Conservation (phyloP, 2,888 invertebrate species). For the Phasia obesa region DNA sequence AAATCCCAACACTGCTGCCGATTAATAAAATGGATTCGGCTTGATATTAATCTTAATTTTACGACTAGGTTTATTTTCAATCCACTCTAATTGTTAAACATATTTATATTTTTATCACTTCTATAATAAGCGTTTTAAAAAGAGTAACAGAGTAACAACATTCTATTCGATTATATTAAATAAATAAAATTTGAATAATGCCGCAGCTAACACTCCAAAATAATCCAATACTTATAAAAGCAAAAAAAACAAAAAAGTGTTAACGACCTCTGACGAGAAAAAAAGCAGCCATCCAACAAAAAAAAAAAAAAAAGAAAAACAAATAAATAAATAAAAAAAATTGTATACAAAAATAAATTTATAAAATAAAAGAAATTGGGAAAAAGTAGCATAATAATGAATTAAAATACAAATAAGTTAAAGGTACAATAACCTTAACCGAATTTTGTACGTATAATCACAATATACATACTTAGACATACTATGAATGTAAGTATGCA, state of each 20-base stretch:
- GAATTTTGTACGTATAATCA: slow-evolving; percentile 44
- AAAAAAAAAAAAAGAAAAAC: slow-evolving; percentile 10
- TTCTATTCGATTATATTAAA: no score
- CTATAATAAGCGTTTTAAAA: no score
- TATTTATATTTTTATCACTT: no score
- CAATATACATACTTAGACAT: no score
- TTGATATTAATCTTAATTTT: no score
- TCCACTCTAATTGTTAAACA: no score
- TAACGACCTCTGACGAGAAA: slow-evolving; percentile 43
- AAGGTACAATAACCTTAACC: slow-evolving; percentile 70
- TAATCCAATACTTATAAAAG: slow-evolving; percentile 35
- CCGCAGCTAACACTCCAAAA: slow-evolving; percentile 34
- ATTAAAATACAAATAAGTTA: slow-evolving; percentile 64
- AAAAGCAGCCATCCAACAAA: slow-evolving; percentile 42
- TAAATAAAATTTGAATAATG: slow-evolving; percentile 21
- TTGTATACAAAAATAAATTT: slow-evolving; percentile 49
- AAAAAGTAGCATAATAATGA: slow-evolving; percentile 59
- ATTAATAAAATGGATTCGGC: no score
- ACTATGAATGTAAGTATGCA: no score
- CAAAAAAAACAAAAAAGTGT: no score
- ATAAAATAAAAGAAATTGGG: slow-evolving; percentile 52
- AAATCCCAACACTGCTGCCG: no score
- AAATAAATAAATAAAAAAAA: slow-evolving; percentile 38
- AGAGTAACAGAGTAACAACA: no score
- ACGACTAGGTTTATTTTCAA: no score